Conservation (phyloP, 2,888 invertebrate genomes). For the Drosophila pegasa region DNA sequence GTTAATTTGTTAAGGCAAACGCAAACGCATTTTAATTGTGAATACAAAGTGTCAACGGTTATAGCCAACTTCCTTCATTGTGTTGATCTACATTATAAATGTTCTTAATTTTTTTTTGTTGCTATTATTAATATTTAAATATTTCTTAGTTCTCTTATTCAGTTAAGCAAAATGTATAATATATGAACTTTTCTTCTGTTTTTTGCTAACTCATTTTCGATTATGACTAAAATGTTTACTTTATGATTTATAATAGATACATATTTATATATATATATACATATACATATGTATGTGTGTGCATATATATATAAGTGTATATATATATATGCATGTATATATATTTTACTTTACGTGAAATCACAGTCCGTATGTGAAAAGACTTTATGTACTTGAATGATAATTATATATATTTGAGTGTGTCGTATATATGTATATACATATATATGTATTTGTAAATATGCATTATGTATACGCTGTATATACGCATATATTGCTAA, state of each 20-base stretch:
- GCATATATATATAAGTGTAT: neutral
- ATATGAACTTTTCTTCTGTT: conserved; percentile 2
- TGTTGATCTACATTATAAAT: conserved; percentile 18
- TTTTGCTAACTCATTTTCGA: conserved; percentile 12
- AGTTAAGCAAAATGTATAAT: conserved; percentile 19
- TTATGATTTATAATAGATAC: conserved; percentile 9
- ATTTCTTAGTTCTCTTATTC: conserved; percentile 17
- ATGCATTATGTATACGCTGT: conserved; percentile 33
- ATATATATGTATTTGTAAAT: conserved; percentile 34
- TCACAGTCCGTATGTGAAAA: conserved; percentile 85
- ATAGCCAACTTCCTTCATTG: conserved; percentile 5
- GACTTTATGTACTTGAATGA: conserved; percentile 79
- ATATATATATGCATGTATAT: conserved; percentile 48
- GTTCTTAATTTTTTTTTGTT: too few relatives aligned
- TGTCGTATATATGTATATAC: conserved; percentile 41
- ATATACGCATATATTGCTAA: conserved; percentile 15
- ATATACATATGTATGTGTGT: neutral
- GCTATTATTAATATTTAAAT: neutral
- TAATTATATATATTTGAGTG: conserved; percentile 50
- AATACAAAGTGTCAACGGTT: conserved; percentile 47
- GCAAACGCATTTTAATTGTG: conserved; percentile 64
- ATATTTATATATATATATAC: neutral
- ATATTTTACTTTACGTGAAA: conserved; percentile 82
- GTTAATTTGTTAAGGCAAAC: conserved; percentile 63
- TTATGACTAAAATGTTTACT: conserved; percentile 35